Conservation (phyloP, 2,888 invertebrate genomes). For the Protonemura montana region DNA sequence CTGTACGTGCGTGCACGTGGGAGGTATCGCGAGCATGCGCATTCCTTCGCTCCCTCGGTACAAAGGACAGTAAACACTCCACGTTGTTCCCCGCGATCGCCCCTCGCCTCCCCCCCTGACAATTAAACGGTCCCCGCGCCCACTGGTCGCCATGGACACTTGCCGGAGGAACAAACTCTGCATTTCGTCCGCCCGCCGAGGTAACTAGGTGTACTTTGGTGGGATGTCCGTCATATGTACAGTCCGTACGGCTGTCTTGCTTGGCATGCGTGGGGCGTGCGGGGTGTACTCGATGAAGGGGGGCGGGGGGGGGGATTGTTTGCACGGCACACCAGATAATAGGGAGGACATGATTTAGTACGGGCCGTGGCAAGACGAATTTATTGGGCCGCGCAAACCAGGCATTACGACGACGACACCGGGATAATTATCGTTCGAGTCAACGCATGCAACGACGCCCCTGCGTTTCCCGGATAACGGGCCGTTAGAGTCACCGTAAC, state of each 20-base stretch:
- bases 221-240: slow-evolving; percentile 46
- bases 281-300: slow-evolving; percentile 43
- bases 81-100: neutral
- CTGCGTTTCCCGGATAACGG: too few relatives aligned
- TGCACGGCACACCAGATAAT: slow-evolving; percentile 42
- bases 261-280: too few relatives aligned
- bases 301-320: slow-evolving; percentile 28
- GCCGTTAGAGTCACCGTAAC: too few relatives aligned
- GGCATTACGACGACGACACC: slow-evolving; percentile 31
- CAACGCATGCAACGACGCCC: too few relatives aligned
- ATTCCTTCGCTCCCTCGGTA: neutral
- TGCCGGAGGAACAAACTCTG: neutral
- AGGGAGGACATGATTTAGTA: slow-evolving; percentile 47
- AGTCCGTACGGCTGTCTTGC: slow-evolving; percentile 35
- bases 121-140: slow-evolving; percentile 18
- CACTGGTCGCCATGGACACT: neutral
- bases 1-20: neutral
- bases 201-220: slow-evolving; percentile 48
- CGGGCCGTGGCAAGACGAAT: slow-evolving; percentile 42
- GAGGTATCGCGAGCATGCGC: neutral
- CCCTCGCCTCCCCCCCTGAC: neutral
- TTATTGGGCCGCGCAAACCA: slow-evolving; percentile 48
- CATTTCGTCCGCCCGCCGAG: slow-evolving; percentile 46
- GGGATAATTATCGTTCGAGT: too few relatives aligned
- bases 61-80: slow-evolving; percentile 25